Conservation (phyloP, 2,888 invertebrate species). For the Beris morrisii region DNA sequence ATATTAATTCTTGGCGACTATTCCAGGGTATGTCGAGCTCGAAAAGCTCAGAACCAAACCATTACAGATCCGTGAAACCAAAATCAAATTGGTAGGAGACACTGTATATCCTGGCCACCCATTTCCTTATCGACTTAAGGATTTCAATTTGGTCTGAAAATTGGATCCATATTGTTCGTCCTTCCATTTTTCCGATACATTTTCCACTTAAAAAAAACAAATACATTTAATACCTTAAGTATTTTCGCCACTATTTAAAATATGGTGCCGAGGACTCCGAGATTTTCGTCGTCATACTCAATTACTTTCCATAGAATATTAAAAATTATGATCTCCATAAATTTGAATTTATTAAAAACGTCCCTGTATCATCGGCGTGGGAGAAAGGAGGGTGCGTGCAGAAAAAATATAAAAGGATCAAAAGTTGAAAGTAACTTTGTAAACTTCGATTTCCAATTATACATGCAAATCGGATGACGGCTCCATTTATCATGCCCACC, state of each 20-base stretch:
- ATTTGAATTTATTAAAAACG: constrained; percentile 10
- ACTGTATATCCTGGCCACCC: too few species aligned
- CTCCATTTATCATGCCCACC: too few species aligned
- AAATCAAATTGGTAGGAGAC: too few species aligned
- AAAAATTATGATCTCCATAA: constrained; percentile 13
- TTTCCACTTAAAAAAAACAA: too few species aligned
- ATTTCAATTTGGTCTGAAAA: too few species aligned
- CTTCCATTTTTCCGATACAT: too few species aligned
- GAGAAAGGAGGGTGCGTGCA: not conserved
- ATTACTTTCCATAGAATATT: constrained; percentile 6
- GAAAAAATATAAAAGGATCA: not conserved
- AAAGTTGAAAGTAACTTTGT: not conserved
- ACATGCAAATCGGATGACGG: constrained; percentile 1
- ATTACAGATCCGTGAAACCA: too few species aligned
- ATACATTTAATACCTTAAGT: too few species aligned
- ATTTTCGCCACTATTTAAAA: too few species aligned
- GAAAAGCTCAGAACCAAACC: not conserved
- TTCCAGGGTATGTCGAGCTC: not conserved
- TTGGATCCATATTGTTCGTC: too few species aligned
- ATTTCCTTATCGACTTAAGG: too few species aligned
- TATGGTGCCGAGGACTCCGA: not conserved
- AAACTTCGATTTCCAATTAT: constrained; percentile 6
- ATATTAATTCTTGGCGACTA: constrained; percentile 12
- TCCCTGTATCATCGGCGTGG: not conserved
- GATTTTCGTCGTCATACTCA: not conserved